These are phyloP conservation scores for Cephalopholis sonnerati DNA, from an alignment of 2,113 vertebrate genomes.

Conservation along the genomic window DNA sequence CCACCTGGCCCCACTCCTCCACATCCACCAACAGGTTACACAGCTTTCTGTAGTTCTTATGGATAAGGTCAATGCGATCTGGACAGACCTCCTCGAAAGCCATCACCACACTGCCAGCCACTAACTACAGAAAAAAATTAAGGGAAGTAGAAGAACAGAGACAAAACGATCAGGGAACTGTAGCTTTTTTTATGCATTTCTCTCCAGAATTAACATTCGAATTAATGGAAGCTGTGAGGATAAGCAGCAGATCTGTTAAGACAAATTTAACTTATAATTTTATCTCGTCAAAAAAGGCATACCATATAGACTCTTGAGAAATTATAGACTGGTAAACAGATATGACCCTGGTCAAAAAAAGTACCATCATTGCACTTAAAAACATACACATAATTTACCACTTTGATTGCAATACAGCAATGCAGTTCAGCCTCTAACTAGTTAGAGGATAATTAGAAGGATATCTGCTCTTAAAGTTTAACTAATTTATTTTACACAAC, in stretches of 20 bases:
- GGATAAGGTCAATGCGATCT: constrained; percentile 97
- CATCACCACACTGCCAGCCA: constrained; percentile 98
- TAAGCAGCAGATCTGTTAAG: constrained; percentile 2
- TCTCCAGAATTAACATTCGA: neutral
- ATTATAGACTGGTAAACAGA: constrained; percentile 53
- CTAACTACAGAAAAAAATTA: constrained; percentile 83
- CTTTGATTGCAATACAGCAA: constrained; percentile 68
- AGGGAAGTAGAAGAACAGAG: neutral
- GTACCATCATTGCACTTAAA: constrained; percentile 45
- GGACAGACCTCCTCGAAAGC: constrained; percentile 98
- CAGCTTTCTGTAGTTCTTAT: constrained; percentile 97
- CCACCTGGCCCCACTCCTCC: constrained; percentile 99
- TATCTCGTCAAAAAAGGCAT: constrained; percentile 26
- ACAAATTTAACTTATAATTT: constrained; percentile 36
- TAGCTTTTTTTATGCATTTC: neutral
- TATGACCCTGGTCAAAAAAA: constrained; percentile 40
- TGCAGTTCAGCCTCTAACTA: constrained; percentile 30
- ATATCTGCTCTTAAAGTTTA: constrained; percentile 34
- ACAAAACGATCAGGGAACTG: neutral
- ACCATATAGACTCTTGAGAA: constrained; percentile 53
- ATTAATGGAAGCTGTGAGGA: constrained; percentile 19
- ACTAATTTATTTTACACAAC: constrained; percentile 32
- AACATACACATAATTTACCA: constrained; percentile 62
- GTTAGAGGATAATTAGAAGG: constrained; percentile 62
- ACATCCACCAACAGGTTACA: constrained; percentile 97